Percentiles rank a stretch among this genome's conserved stretches.
These are phyloP conservation scores for Puma concolor DNA, from an alignment of 2,113 vertebrate genomes.

Conservation along the genomic window DNA sequence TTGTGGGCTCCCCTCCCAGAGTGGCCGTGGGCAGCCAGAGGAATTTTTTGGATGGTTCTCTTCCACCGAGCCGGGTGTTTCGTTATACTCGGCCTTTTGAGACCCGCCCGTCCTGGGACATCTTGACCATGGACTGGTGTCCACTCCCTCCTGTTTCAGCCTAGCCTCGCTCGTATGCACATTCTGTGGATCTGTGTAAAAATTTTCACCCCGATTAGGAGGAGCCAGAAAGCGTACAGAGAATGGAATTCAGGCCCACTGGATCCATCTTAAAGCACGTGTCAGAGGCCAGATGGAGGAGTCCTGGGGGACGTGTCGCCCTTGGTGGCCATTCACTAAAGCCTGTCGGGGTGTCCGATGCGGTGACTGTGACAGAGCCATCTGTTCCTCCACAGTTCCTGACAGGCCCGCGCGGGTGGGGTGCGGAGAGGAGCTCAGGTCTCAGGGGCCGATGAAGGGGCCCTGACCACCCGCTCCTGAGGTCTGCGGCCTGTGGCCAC, in stretches of 20 bases:
- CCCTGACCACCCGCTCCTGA: too few relatives aligned
- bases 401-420: not conserved
- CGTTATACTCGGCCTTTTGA: not conserved
- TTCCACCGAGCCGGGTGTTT: not conserved
- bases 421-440: not conserved
- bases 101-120: not conserved
- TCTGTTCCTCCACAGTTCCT: rapidly evolving
- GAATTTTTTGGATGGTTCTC: not conserved
- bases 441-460: not conserved
- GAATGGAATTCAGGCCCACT: not conserved
- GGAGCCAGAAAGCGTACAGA: not conserved
- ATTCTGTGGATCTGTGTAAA: not conserved
- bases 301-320: not conserved
- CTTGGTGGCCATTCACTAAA: not conserved
- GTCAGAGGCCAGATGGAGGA: not conserved
- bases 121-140: not conserved
- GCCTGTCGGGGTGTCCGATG: not conserved
- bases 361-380: not conserved
- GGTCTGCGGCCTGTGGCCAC: not conserved
- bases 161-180: not conserved
- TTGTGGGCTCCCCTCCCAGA: not conserved
- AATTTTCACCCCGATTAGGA: not conserved
- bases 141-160: not conserved
- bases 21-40: not conserved
- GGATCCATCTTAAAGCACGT: not conserved